Conservation (phyloP, 2,888 invertebrate genomes). For the Papilio demoleus region DNA sequence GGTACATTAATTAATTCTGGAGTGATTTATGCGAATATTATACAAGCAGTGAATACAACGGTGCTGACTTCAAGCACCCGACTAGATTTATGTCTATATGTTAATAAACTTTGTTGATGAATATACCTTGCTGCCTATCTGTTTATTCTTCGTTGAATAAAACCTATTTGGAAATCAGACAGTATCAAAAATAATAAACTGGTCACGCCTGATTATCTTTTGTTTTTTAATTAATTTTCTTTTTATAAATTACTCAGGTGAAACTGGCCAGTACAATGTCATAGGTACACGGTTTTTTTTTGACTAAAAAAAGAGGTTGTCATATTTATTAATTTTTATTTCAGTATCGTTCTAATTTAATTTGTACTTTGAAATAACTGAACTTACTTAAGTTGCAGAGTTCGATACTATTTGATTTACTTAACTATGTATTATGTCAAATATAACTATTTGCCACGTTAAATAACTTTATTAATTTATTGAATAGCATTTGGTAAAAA, state of each 20-base stretch:
- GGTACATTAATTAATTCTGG: slow-evolving; percentile 74
- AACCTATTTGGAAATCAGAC: not conserved
- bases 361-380: too few relatives aligned
- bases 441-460: too few relatives aligned
- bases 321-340: too few relatives aligned
- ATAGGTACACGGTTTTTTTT: not conserved
- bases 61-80: slow-evolving; percentile 58
- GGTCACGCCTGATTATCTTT: not conserved
- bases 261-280: not conserved
- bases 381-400: too few relatives aligned
- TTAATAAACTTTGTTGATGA: slow-evolving; percentile 58
- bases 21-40: slow-evolving; percentile 79
- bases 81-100: slow-evolving; percentile 65
- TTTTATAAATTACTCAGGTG: not conserved
- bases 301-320: too few relatives aligned
- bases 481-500: not conserved
- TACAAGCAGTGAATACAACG: slow-evolving; percentile 57
- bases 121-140: slow-evolving; percentile 52
- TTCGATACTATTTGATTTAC: too few relatives aligned
- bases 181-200: not conserved
- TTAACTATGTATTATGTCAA: too few relatives aligned
- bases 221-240: not conserved
- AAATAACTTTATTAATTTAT: too few relatives aligned
- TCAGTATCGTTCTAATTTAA: too few relatives aligned
- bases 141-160: slow-evolving; percentile 1